Conservation (phyloP, 2,113 vertebrate genomes). For the Phaethornis superciliosus region DNA sequence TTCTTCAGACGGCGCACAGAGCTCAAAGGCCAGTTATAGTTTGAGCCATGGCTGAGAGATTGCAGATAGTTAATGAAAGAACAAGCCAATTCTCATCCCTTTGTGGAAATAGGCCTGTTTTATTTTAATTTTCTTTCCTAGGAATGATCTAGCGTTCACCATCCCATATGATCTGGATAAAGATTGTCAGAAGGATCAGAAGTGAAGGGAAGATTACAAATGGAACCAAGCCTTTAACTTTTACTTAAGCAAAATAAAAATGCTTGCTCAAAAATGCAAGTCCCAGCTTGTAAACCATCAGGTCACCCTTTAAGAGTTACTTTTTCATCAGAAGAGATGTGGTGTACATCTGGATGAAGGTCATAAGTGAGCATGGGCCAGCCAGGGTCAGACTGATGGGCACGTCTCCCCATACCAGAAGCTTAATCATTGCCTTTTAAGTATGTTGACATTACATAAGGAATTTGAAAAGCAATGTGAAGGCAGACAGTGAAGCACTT, state of each 20-base stretch:
- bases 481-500: not conserved
- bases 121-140: not conserved
- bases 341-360: not conserved
- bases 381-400: fast-evolving
- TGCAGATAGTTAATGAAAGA: not conserved
- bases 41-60: not conserved
- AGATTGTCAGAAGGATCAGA: not conserved
- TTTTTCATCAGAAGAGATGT: not conserved
- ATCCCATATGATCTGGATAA: not conserved
- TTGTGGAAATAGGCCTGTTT: not conserved
- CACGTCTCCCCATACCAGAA: not conserved
- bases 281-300: not conserved
- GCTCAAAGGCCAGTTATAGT: not conserved
- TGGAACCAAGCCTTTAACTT: not conserved
- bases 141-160: not conserved
- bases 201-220: not conserved
- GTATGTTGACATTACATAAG: not conserved
- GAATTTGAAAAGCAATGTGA: not conserved
- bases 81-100: not conserved
- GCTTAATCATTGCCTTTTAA: not conserved
- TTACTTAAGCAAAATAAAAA: not conserved
- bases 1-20: not conserved
- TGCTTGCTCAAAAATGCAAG: not conserved
- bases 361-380: not conserved
- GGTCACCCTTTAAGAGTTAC: not conserved